Percentiles rank a stretch among this genome's conserved stretches.
Conservation (phyloP, 2,797 vertebrate genomes). For the Lutjanus argentimaculatus region DNA sequence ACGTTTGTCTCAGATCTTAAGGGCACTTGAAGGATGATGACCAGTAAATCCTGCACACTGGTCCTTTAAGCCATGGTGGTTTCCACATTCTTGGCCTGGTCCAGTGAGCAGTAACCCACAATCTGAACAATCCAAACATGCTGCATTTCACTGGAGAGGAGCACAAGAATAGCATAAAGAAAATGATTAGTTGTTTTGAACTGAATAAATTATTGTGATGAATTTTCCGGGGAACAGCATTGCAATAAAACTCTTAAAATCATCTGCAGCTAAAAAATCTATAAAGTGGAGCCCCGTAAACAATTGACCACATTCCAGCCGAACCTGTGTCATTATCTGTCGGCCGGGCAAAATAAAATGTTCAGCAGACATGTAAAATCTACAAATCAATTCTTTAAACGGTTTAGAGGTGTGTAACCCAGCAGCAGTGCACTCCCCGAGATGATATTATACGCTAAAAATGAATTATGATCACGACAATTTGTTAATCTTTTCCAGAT, state of each 20-base stretch:
- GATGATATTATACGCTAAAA: slow-evolving; percentile 51
- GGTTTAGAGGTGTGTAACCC: slow-evolving; percentile 68
- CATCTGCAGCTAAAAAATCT: slow-evolving; percentile 29
- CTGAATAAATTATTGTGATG: slow-evolving; percentile 14
- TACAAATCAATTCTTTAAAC: slow-evolving; percentile 58
- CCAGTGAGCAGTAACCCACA: neutral
- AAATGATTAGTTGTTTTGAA: neutral
- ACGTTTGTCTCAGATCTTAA: too few relatives aligned
- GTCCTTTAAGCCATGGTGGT: too few relatives aligned
- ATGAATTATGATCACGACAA: slow-evolving; percentile 67
- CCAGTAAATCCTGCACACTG: too few relatives aligned
- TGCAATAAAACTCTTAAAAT: slow-evolving; percentile 17
- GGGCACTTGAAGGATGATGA: too few relatives aligned
- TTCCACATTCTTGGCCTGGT: too few relatives aligned
- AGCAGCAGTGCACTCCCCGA: slow-evolving; percentile 34
- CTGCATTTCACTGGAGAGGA: neutral
- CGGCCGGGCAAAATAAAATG: slow-evolving; percentile 86
- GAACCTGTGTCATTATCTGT: slow-evolving; percentile 83
- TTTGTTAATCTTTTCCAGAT: slow-evolving; percentile 74
- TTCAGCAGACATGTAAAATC: slow-evolving; percentile 76
- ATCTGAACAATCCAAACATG: neutral
- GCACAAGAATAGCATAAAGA: neutral
- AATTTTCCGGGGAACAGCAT: neutral
- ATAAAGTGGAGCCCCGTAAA: slow-evolving; percentile 13
- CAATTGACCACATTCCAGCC: slow-evolving; percentile 9